These are phyloP conservation scores for Emmelina monodactyla DNA, from an alignment of 2,888 invertebrate genomes.

Conservation along the genomic window DNA sequence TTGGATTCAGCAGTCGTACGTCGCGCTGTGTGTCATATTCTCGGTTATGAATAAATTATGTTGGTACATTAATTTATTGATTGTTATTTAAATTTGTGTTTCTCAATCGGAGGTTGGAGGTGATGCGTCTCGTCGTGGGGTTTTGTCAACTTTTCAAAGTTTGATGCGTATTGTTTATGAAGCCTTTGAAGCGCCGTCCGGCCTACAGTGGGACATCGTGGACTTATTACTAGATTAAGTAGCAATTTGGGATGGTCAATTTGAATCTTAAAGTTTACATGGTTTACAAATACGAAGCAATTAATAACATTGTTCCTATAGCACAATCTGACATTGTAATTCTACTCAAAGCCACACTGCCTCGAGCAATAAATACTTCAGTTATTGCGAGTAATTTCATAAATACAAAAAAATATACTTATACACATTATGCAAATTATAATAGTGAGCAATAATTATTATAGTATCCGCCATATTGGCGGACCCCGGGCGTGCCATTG, in stretches of 20 bases:
- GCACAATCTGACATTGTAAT: no score
- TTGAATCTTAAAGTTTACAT: no score
- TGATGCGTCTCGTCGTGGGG: conserved; percentile 43
- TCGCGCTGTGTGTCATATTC: conserved; percentile 42
- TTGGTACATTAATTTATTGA: conserved; percentile 63
- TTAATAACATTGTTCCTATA: no score
- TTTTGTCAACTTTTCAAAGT: conserved; percentile 26
- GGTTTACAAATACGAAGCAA: no score
- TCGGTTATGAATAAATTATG: conserved; percentile 59
- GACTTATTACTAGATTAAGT: no score
- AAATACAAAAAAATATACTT: neutral
- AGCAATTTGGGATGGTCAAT: no score
- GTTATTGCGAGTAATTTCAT: no score
- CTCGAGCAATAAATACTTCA: no score
- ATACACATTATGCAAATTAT: conserved; percentile 3
- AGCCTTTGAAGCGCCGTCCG: no score
- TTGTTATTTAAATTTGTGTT: conserved; percentile 65
- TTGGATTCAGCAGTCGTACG: conserved; percentile 55
- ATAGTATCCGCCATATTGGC: conserved; percentile 34
- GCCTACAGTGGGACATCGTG: no score
- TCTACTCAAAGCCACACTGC: no score
- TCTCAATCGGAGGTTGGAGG: conserved; percentile 63
- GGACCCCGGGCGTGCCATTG: conserved; percentile 27
- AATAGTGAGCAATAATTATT: conserved; percentile 21
- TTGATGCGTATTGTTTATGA: no score